Conservation (phyloP, 2,797 vertebrate genomes). For the Molossus molossus region DNA sequence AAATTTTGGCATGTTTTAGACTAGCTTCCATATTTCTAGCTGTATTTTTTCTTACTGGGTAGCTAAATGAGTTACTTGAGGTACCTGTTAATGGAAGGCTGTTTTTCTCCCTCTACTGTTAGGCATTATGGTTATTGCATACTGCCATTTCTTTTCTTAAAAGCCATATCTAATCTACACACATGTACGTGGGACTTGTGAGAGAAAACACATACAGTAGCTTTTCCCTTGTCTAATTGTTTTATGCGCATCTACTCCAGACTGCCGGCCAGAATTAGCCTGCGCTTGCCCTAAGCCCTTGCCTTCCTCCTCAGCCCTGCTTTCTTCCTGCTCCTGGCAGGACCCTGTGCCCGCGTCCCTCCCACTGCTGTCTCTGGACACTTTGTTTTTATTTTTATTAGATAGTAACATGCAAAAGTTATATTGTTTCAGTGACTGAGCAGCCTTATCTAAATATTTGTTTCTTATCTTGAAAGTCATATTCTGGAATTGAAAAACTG, state of each 20-base stretch:
- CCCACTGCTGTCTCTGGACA: neutral
- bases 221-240: slow-evolving; percentile 34
- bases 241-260: neutral
- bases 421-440: neutral
- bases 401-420: neutral
- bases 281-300: neutral
- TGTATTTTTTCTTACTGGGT: neutral
- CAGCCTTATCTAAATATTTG: neutral
- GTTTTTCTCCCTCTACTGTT: neutral
- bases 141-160: slow-evolving; percentile 39
- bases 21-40: neutral
- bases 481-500: neutral
- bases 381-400: neutral
- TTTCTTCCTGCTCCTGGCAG: neutral
- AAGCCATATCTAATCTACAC: neutral
- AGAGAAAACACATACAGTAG: neutral
- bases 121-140: neutral
- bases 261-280: neutral
- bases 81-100: slow-evolving; percentile 2
- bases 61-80: slow-evolving; percentile 40
- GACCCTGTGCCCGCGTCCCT: neutral
- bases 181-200: neutral
- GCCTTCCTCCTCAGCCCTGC: neutral
- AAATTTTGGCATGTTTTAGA: neutral
- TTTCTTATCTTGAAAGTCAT: slow-evolving; percentile 30